Base-by-base conservation (phyloP, 2,113 vertebrate genomes). In the Mixornis gularis region DNA sequence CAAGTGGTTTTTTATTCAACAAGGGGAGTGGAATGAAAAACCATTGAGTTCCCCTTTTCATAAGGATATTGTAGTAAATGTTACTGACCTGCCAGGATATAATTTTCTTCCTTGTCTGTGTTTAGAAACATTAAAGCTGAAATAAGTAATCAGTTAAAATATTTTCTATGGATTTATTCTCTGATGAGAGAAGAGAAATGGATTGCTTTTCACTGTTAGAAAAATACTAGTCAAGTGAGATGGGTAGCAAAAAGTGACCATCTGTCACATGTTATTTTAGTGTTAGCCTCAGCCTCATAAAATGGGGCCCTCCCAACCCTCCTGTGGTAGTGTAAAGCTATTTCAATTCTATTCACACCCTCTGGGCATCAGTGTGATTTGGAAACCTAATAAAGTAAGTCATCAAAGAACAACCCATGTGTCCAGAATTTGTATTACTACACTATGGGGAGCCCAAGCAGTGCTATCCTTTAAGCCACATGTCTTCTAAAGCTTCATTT, bases 371-470 rank as follows among this genome's bases (percentile, higher is more conserved):
- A 93, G 68, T 11, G n/a, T 96, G 90, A 96, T 96, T 95, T 94
- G 93, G 89, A 96, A 96, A 95, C 82, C 90, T 96, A 96, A 96
- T 96, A 96, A 97, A 96, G 83, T 86, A 92, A 96, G 92, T 92
- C 91, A 95, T 95, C 95, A 96, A 94, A 95, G 94, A 93, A 76
- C 89, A 95, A 87, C 55, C 32, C 85, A 89, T 95, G 88, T 96
- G 85, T 95, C 87, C 80, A 96, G 93, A 94, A 87, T 96, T 94
- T 95, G 95, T 94, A 80, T 95, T 96, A 95, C 80, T 94, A 66
- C 78, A 56, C 92, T 87, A 72, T 2, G 2, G 93, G 94, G 94
- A 95, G 81, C 77, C 36, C 59, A 91, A 93, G 62, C 0, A 0
- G 29, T 79, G 30, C 66, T 95, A 73, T 95, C 85, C 29, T 90